Percentiles rank a stretch among this genome's conserved stretches.
These are phyloP conservation scores for Rhinogobio ventralis DNA, from an alignment of 2,797 vertebrate genomes.

Conservation along the genomic window DNA sequence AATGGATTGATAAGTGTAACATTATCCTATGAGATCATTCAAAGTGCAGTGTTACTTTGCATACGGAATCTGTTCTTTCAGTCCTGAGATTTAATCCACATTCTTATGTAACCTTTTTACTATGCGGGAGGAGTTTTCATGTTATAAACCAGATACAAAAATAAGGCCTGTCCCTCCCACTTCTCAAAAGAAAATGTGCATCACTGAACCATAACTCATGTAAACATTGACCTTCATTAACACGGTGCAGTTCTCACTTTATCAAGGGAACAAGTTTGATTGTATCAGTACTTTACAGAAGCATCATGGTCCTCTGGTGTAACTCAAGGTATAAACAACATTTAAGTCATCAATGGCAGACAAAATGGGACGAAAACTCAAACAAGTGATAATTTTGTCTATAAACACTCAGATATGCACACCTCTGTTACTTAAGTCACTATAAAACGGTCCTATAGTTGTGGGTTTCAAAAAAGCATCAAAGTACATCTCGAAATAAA, in stretches of 20 bases:
- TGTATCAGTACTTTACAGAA: slow-evolving; percentile 9
- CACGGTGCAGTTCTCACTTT: slow-evolving; percentile 7
- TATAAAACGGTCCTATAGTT: slow-evolving; percentile 10
- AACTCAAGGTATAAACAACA: slow-evolving; percentile 33
- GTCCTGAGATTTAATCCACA: slow-evolving; percentile 49
- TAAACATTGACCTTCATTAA: slow-evolving; percentile 52
- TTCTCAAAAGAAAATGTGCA: slow-evolving; percentile 34
- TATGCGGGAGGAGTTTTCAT: neutral
- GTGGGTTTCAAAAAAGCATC: neutral
- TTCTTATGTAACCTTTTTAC: neutral
- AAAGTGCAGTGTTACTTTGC: slow-evolving; percentile 44
- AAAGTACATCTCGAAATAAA: neutral
- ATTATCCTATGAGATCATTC: slow-evolving; percentile 36
- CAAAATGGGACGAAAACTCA: neutral
- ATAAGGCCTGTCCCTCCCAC: neutral
- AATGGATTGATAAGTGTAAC: slow-evolving; percentile 18
- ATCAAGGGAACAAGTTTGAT: slow-evolving; percentile 36
- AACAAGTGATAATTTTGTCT: neutral
- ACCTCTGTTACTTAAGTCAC: neutral
- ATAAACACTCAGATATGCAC: slow-evolving; percentile 12
- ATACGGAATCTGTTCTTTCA: slow-evolving; percentile 27
- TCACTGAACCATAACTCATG: slow-evolving; percentile 33
- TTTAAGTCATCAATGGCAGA: slow-evolving; percentile 20
- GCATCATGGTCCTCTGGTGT: slow-evolving; percentile 18
- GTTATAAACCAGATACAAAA: neutral